These are phyloP conservation scores for Lepus americanus DNA, from an alignment of 2,113 vertebrate species.

Conservation along the genomic window DNA sequence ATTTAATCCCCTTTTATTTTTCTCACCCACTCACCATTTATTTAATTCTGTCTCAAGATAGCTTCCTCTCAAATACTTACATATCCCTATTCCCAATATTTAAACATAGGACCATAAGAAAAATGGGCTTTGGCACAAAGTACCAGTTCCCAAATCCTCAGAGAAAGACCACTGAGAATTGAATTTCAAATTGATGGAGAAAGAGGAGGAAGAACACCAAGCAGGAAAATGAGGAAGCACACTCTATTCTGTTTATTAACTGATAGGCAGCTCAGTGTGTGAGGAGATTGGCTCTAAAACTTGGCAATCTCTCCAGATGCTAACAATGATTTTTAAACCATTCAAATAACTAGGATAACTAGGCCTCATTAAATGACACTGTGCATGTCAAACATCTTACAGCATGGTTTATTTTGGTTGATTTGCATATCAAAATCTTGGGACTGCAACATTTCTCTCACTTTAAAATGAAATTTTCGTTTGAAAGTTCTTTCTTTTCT, in stretches of 20 bases:
- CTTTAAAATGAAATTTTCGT: conserved; percentile 55
- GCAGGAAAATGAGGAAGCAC: conserved; percentile 59
- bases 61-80: neutral
- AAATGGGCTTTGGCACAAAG: conserved; percentile 12
- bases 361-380: conserved; percentile 71
- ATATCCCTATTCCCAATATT: neutral
- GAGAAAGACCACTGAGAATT: conserved; percentile 32
- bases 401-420: conserved; percentile 31
- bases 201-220: conserved; percentile 29
- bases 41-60: conserved; percentile 21
- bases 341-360: conserved; percentile 71
- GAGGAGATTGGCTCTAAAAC: conserved; percentile 59
- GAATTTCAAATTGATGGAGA: conserved; percentile 67
- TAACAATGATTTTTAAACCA: conserved; percentile 76
- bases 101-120: conserved; percentile 38
- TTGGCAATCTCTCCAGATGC: conserved; percentile 67
- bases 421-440: conserved; percentile 51
- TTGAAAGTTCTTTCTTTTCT: neutral
- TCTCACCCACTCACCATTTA: conserved; percentile 23
- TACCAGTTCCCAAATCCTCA: conserved; percentile 43
- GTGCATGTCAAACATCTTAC: conserved; percentile 58
- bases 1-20: conserved; percentile 14
- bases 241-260: conserved; percentile 61
- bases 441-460: conserved; percentile 44
- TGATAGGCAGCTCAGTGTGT: neutral